Evolutionary conservation across 2,113 vertebrate genomes (phyloP).

Genomic region (Silurus asotus): DNA sequence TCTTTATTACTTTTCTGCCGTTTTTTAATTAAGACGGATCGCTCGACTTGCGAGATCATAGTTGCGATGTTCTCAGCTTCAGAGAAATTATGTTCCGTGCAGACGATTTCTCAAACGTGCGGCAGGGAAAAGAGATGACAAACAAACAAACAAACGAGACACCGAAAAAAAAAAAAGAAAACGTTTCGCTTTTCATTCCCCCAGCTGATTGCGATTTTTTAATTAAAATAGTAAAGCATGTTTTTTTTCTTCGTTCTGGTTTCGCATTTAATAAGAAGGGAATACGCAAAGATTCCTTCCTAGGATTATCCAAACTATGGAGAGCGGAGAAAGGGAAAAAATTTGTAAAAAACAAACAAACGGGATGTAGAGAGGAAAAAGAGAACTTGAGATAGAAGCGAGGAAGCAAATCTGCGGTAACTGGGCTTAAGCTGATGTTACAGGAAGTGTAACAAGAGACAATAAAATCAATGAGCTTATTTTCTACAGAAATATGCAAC

Average conservation of each 20-base stretch:
- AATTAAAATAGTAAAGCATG: conserved; percentile 74
- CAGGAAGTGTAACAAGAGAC: conserved; percentile 76
- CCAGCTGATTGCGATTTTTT: conserved; percentile 72
- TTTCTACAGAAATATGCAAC: conserved; percentile 67
- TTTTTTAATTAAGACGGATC: conserved; percentile 74
- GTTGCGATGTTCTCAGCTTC: conserved; percentile 70
- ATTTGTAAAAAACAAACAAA: conserved; percentile 35
- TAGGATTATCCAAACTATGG: not conserved
- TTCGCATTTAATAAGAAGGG: conserved; percentile 68
- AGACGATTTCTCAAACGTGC: conserved; percentile 71
- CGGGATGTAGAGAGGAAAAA: conserved; percentile 48
- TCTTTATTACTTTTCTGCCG: conserved; percentile 47
- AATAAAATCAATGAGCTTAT: conserved; percentile 77
- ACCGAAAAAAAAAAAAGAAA: conserved; percentile 58
- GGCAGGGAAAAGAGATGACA: conserved; percentile 64
- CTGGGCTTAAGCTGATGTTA: conserved; percentile 80
- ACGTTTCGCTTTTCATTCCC: conserved; percentile 71
- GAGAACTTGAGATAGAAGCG: conserved; percentile 65
- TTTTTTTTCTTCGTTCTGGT: conserved; percentile 61
- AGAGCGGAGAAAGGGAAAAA: not conserved
- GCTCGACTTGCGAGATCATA: conserved; percentile 77
- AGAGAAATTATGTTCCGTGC: conserved; percentile 71
- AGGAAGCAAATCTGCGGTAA: conserved; percentile 78
- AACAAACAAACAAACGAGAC: conserved; percentile 72
- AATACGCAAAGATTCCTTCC: conserved; percentile 67